A percentile compares a stretch with the other conserved stretches of the same genome.
phyloP scores from a whole-genome alignment of 2,113 vertebrate species.

The Syngnathoides biaculeatus region DNA sequence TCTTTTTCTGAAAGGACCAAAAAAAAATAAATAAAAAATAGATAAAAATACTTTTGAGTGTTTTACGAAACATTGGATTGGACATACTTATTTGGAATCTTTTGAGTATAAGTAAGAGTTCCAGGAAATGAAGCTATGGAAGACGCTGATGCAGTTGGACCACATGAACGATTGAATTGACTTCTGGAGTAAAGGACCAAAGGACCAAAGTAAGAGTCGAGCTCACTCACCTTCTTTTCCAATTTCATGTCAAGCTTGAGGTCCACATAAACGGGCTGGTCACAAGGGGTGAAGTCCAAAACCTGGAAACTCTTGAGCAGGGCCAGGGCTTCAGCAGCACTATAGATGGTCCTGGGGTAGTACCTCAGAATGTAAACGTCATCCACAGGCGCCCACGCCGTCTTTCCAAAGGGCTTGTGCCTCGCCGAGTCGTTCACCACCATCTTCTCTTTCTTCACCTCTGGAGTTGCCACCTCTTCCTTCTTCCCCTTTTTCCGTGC shows the following conservation, averaged over 20 bases:
- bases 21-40: too few relatives aligned
- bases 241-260: constrained; percentile 83
- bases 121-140: too few relatives aligned
- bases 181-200: background rate
- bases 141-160: too few relatives aligned
- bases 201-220: background rate
- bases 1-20: constrained; percentile 76
- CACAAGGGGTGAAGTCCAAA: constrained; percentile 79
- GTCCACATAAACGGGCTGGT: constrained; percentile 78
- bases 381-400: constrained; percentile 71
- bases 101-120: too few relatives aligned
- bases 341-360: constrained; percentile 71
- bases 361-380: constrained; percentile 81
- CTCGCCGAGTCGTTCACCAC: constrained; percentile 56
- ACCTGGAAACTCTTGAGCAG: constrained; percentile 83
- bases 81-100: background rate
- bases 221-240: constrained; percentile 89
- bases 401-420: constrained; percentile 67
- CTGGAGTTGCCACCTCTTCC: constrained; percentile 46
- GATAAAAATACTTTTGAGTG: background rate
- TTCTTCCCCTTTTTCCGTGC: constrained; percentile 49
- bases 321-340: constrained; percentile 65
- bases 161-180: background rate
- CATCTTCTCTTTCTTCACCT: constrained; percentile 45
- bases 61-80: background rate